These are phyloP conservation scores for Spinus pinus DNA, from an alignment of 2,797 vertebrate species.

Conservation along the genomic window DNA sequence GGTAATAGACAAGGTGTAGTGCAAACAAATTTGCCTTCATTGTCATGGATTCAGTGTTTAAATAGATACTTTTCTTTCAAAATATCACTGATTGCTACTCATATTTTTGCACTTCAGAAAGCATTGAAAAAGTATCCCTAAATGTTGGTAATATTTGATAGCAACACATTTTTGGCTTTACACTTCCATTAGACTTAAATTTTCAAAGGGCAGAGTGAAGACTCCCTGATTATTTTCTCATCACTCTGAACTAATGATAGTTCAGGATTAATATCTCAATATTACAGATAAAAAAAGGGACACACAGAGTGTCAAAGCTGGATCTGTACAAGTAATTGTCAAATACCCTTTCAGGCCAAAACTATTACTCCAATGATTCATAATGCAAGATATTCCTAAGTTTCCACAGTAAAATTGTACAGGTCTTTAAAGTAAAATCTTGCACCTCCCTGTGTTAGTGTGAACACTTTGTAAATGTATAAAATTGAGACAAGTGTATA, in stretches of 20 bases:
- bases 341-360: not conserved
- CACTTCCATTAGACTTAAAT: not conserved
- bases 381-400: not conserved
- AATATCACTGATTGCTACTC: not conserved
- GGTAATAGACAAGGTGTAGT: not conserved
- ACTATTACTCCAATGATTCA: not conserved
- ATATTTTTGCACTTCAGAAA: not conserved
- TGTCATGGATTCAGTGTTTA: not conserved
- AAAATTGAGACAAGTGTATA: not conserved
- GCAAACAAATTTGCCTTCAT: not conserved
- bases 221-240: not conserved
- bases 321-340: not conserved
- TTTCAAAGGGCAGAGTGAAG: not conserved
- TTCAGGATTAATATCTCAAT: not conserved
- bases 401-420: not conserved
- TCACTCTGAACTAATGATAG: not conserved
- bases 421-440: not conserved
- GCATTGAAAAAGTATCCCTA: not conserved
- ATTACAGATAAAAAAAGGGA: not conserved
- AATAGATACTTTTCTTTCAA: not conserved
- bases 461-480: not conserved
- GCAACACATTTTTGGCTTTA: not conserved
- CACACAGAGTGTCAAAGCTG: accelerated
- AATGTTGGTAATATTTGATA: not conserved
- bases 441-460: not conserved